phyloP scores from a whole-genome alignment of 2,113 vertebrate species.

The Polypterus senegalus region DNA sequence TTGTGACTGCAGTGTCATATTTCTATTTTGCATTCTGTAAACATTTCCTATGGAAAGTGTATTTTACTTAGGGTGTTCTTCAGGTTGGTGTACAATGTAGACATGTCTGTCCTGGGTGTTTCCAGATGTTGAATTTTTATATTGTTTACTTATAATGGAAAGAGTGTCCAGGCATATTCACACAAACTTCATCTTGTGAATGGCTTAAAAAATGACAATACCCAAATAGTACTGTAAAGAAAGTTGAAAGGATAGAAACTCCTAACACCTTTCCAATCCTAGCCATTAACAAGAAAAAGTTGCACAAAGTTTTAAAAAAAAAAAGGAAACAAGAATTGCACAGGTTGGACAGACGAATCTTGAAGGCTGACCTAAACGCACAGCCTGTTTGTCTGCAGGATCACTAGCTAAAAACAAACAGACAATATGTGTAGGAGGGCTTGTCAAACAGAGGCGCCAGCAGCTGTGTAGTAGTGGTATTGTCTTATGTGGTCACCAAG shows the following conservation, averaged over 20 bases:
- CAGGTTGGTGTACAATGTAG: slow-evolving; percentile 66
- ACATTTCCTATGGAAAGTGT: slow-evolving; percentile 67
- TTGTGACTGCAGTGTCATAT: slow-evolving; percentile 45
- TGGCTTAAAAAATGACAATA: slow-evolving; percentile 34
- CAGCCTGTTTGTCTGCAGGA: no score
- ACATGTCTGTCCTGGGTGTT: slow-evolving; percentile 49
- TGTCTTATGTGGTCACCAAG: background rate
- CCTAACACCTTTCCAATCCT: slow-evolving; percentile 46
- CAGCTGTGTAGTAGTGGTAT: background rate
- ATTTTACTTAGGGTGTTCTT: slow-evolving; percentile 65
- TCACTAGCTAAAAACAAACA: no score
- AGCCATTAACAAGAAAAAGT: slow-evolving; percentile 31
- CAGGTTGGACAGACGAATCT: no score
- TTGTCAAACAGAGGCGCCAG: slow-evolving; percentile 17
- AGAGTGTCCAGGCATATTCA: slow-evolving; percentile 39
- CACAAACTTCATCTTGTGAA: slow-evolving; percentile 34
- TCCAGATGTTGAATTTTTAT: slow-evolving; percentile 45
- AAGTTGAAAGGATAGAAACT: slow-evolving; percentile 34
- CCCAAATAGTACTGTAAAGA: slow-evolving; percentile 56
- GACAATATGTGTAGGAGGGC: no score
- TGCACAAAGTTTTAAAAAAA: no score
- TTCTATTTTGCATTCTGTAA: slow-evolving; percentile 62
- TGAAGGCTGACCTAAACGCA: no score
- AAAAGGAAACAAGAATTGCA: no score
- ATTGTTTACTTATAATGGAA: slow-evolving; percentile 28